phyloP scores from a whole-genome alignment of 2,113 vertebrate genomes.

The Chloropsis hardwickii region DNA sequence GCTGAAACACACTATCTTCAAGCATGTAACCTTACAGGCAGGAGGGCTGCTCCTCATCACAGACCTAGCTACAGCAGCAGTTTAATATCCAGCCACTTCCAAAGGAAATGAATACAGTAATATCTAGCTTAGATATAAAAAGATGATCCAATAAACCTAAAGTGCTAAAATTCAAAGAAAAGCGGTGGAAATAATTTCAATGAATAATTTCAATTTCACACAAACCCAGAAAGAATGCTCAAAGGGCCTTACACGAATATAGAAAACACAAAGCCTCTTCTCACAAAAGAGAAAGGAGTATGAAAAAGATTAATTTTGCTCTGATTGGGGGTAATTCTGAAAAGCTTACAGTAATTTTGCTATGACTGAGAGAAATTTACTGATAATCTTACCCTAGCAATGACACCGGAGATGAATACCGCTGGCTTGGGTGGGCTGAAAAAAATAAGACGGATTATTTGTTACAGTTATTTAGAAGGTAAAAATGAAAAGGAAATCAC shows the following conservation, averaged over 20 bases:
- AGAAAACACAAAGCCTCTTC: not conserved
- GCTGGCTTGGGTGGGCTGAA: conserved; percentile 86
- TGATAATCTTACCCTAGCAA: conserved; percentile 87
- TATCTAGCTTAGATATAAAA: not conserved
- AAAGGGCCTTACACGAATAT: not conserved
- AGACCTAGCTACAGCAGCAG: not conserved
- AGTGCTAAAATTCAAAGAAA: conserved; percentile 16
- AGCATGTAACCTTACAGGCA: not conserved
- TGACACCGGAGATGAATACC: conserved; percentile 90
- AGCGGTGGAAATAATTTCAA: not conserved
- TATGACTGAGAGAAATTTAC: not conserved
- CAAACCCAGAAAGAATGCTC: not conserved
- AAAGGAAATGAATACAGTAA: not conserved
- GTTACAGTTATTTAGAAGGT: not conserved
- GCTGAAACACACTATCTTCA: not conserved
- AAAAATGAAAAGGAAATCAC: not conserved
- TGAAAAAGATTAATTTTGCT: not conserved
- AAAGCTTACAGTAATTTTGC: not conserved
- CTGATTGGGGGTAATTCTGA: not conserved
- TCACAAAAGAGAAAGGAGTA: not conserved
- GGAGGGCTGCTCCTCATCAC: not conserved
- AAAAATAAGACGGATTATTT: conserved; percentile 36
- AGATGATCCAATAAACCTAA: not conserved
- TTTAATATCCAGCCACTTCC: not conserved
- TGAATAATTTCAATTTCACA: conserved; percentile 8